phyloP scores from a whole-genome alignment of 2,113 vertebrate species.

The Caracal caracal region DNA sequence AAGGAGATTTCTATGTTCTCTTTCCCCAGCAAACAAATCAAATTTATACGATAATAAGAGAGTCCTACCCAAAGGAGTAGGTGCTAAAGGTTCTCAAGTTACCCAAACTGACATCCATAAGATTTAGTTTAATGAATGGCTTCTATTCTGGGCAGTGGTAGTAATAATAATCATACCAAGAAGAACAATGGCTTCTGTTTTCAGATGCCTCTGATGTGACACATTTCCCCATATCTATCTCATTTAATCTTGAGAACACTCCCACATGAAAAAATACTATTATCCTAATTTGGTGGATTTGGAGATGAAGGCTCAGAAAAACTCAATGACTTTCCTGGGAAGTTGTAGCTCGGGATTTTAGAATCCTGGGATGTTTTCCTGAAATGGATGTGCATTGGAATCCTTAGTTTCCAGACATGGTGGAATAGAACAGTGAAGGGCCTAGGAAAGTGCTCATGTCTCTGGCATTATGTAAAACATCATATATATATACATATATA shows the following conservation, averaged over 20 bases:
- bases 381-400: not conserved
- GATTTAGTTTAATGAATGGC: not conserved
- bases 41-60: not conserved
- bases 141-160: not conserved
- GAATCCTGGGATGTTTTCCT: not conserved
- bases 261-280: not conserved
- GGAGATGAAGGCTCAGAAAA: conserved; percentile 4
- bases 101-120: not conserved
- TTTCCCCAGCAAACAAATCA: not conserved
- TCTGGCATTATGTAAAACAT: not conserved
- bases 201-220: not conserved
- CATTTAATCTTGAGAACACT: not conserved
- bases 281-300: not conserved
- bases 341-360: not conserved
- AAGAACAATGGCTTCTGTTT: conserved; percentile 26
- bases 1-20: not conserved
- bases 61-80: not conserved
- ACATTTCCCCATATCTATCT: not conserved
- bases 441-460: not conserved
- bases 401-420: not conserved
- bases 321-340: not conserved
- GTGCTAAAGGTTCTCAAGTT: not conserved
- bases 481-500: too few relatives aligned
- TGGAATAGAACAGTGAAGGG: not conserved
- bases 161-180: not conserved